A percentile compares a stretch with the other conserved stretches of the same genome.
Conservation (phyloP, 92 coral and sea anemone species). For the Phymanthus crucifer region DNA sequence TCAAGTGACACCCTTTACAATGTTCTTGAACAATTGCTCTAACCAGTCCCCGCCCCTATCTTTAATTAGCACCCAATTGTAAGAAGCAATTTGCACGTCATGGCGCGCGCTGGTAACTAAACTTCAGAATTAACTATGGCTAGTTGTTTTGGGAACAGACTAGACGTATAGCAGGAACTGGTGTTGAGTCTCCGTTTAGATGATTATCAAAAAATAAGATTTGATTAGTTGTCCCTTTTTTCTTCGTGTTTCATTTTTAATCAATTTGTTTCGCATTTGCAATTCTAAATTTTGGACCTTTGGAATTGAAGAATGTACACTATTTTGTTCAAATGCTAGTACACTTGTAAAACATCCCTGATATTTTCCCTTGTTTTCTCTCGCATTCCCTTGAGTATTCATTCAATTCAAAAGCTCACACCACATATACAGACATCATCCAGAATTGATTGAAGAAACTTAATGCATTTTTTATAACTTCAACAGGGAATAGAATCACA, state of each 20-base stretch:
- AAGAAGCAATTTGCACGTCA: conserved; percentile 71
- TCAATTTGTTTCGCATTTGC: not conserved
- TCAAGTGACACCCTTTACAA: conserved; percentile 67
- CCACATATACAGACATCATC: conserved; percentile 6
- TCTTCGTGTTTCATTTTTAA: not conserved
- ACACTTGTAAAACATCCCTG: conserved; percentile 8
- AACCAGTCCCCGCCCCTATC: conserved; percentile 71
- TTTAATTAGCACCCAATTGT: conserved; percentile 92
- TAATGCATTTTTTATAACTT: conserved; percentile 31
- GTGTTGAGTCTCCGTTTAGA: not conserved
- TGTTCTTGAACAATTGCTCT: conserved; percentile 69
- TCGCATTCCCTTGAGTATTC: conserved; percentile 3
- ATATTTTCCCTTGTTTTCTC: not conserved
- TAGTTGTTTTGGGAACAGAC: conserved; percentile 18
- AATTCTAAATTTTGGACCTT: not conserved
- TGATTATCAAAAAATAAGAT: not conserved
- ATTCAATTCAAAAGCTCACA: not conserved
- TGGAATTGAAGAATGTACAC: conserved; percentile 8
- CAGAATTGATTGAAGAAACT: conserved; percentile 2
- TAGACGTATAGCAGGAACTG: not conserved
- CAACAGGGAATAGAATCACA: conserved; percentile 16
- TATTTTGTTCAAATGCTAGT: conserved; percentile 15
- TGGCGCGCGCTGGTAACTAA: not conserved
- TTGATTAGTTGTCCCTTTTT: not conserved
- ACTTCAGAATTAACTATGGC: conserved; percentile 17